A percentile compares a stretch with the other conserved stretches of the same genome.
Conservation (phyloP, 2,888 invertebrate species). For the Drosophila antonietae region DNA sequence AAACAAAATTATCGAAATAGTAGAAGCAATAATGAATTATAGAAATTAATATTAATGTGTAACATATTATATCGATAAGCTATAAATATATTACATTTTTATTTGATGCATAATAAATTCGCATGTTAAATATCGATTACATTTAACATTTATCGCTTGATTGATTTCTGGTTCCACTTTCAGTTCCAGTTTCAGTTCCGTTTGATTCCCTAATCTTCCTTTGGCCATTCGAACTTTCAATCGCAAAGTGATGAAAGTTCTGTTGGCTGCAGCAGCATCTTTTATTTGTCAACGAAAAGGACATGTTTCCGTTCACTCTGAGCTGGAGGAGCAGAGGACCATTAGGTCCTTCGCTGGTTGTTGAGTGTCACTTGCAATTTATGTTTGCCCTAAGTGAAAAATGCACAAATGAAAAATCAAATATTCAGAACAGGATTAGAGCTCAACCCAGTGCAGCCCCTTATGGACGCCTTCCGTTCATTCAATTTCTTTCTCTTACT, state of each 20-base stretch:
- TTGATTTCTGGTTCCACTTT: background rate
- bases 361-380: constrained; percentile 46
- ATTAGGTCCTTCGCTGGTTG: constrained; percentile 19
- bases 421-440: constrained; percentile 46
- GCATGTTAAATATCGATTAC: constrained; percentile 1
- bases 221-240: constrained; percentile 22
- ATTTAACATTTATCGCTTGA: background rate
- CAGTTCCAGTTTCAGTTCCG: constrained; percentile 12
- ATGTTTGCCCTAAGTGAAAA: constrained; percentile 55
- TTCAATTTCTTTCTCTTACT: background rate
- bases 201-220: background rate
- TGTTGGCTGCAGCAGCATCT: constrained; percentile 7
- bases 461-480: background rate
- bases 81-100: background rate
- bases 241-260: constrained; percentile 59
- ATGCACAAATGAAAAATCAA: constrained; percentile 68
- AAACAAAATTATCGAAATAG: too few relatives aligned
- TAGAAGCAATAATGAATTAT: too few relatives aligned
- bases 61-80: background rate
- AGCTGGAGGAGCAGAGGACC: constrained; percentile 23
- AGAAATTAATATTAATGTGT: too few relatives aligned
- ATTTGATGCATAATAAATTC: background rate
- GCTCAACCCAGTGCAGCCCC: constrained; percentile 4
- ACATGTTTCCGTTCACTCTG: constrained; percentile 32
- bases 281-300: background rate